Evolutionary conservation across 1,140 invertebrate genomes (phyloP), one percentile per base, ranked within the genome.

Genomic region (Hestina assimilis): DNA sequence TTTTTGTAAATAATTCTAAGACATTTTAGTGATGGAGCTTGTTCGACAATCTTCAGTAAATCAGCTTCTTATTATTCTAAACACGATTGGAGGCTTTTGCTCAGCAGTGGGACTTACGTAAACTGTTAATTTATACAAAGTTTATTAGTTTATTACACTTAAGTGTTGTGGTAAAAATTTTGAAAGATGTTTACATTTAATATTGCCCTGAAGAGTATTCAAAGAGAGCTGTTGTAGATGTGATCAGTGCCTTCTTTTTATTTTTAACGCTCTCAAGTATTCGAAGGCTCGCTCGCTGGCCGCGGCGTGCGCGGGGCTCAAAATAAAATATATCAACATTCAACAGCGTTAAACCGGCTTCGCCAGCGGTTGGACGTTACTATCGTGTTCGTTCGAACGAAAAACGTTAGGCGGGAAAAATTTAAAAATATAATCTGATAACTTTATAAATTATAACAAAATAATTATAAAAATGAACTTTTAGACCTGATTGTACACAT

Each of bases 331-430:
- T 23, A 41, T 17, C 38, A 75, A n/a, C n/a, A n/a, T n/a, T 63
- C 68, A 56, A 72, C 80, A 81, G 76, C 81, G 66, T 65, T 52
- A 57, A 82, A 84, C 83, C 77, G 81, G 81, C 83, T 87, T 73
- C 69, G 65, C 55, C 69, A 52, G 72, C 51, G 80, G 69, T 63
- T 67, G 67, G 81, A 84, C 83, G 83, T 69, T 64, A 63, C 58
- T 60, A 46, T 63, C 14, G 46, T n/a, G 21, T 12, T 38, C 29
- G 33, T 33, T 41, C 26, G 41, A n/a, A 33, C 23, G 46, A 43
- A 52, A 46, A 31, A 43, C 21, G 50, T 40, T 9, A 59, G 53
- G 60, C 60, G 66, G 56, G 56, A 69, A 69, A 65, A 60, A 9
- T 48, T 57, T 47, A 51, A 52, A 35, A 56, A 48, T 33, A 48